Evolutionary conservation across 2,797 vertebrate species (phyloP), one percentile per base, ranked within the genome.

Genomic region (Lindbergichthys nudifrons): DNA sequence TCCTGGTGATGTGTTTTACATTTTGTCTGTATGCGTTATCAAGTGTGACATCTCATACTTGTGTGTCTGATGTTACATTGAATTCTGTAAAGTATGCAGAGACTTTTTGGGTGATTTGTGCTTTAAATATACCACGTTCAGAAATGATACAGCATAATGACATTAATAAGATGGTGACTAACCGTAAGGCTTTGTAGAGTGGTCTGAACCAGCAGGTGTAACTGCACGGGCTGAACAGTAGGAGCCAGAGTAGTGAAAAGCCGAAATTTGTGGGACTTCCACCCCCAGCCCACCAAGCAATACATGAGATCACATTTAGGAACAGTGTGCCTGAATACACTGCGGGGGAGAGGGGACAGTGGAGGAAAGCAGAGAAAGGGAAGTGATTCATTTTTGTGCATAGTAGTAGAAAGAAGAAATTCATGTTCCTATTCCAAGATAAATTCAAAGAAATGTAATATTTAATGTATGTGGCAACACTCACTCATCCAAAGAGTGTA

Each of bases 201-300:
- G 98, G 96, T 75, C 97, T 95, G 92, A 98, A 99, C 98, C 98
- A 99, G 92, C 98, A 99, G 64, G 95, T 47, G 9, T 98, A 99
- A 65, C 96, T 87, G n/a, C 97, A 98, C 11, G 97, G 98, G 12
- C 96, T 96, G 92, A 98, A 99, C 52, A 98, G 90, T 58, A 98
- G 2, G 1, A 99, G 92, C 98, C 98, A 99, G 3, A 99, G 92
- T 4, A 99, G 82, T 1, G 97, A 95, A 79, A 97, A 92, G 11
- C 97, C 97, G 30, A 99, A 97, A 86, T 98, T 97, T 63, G 52
- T 58, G 0, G 93, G 95, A 0, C 1, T 46, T 51, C 96, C 97
- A 0, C 96, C 96, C 0, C 93, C 96, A 0, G 97, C 97, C 97
- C 96, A 97, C 97, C 96, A 99, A 3, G 97, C 98, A 85, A 99